Evolutionary conservation across 2,888 invertebrate genomes (phyloP).

Genomic region (Rhorus exstirpatorius): DNA sequence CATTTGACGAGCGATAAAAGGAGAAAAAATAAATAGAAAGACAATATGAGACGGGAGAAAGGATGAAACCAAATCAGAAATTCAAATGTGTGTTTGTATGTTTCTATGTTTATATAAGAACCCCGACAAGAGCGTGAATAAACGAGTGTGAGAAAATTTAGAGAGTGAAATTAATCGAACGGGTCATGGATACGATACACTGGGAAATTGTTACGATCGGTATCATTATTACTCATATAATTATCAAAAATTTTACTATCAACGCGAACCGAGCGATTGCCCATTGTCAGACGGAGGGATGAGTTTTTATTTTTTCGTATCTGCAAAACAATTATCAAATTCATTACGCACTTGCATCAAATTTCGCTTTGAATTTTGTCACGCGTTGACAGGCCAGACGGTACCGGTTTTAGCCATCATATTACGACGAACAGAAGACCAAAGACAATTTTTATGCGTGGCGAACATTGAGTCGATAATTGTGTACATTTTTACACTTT

Average conservation of each 20-base stretch:
- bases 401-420: too few relatives aligned
- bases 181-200: conserved; percentile 16
- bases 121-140: conserved; percentile 74
- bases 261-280: too few relatives aligned
- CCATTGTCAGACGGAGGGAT: too few relatives aligned
- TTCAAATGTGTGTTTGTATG: conserved; percentile 82
- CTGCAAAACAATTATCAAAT: too few relatives aligned
- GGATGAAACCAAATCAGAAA: conserved; percentile 69
- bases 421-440: too few relatives aligned
- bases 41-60: conserved; percentile 37
- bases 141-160: conserved; percentile 47
- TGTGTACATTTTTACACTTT: too few relatives aligned
- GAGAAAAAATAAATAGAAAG: conserved; percentile 69
- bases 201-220: neutral
- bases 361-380: too few relatives aligned
- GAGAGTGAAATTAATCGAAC: conserved; percentile 33
- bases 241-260: neutral
- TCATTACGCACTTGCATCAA: too few relatives aligned
- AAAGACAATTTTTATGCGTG: too few relatives aligned
- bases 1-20: conserved; percentile 20
- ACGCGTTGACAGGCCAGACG: too few relatives aligned
- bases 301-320: too few relatives aligned
- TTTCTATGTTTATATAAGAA: conserved; percentile 84
- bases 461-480: too few relatives aligned
- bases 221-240: neutral